A percentile compares a stretch with the other conserved stretches of the same genome.
Conservation (phyloP, 2,113 vertebrate species). For the Struthidea cinerea region DNA sequence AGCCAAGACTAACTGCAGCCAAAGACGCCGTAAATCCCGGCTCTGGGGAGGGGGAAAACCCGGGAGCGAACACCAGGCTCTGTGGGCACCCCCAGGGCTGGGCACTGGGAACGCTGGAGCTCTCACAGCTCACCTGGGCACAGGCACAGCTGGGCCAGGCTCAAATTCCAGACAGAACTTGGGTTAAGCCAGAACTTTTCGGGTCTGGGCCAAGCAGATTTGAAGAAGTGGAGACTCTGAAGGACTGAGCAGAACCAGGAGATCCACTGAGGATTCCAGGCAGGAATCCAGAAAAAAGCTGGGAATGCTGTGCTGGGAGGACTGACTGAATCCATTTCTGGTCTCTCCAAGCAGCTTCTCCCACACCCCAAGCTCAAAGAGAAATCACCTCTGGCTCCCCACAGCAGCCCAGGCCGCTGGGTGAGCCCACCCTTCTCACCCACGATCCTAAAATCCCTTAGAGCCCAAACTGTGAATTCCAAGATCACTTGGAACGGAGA, state of each 20-base stretch:
- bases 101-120: neutral
- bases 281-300: neutral
- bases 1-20: neutral
- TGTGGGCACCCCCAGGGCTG: neutral
- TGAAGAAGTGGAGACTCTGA: neutral
- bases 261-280: neutral
- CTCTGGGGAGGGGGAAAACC: neutral
- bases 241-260: neutral
- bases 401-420: neutral
- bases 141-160: too few relatives aligned
- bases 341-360: neutral
- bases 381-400: neutral
- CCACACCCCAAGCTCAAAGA: neutral
- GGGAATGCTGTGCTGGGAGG: neutral
- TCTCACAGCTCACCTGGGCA: neutral
- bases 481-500: neutral
- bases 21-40: neutral
- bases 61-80: accelerated
- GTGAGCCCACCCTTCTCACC: neutral
- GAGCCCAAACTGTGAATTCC: neutral
- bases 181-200: neutral
- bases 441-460: neutral
- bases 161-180: neutral
- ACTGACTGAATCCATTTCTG: neutral
- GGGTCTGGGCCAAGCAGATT: neutral